Evolutionary conservation across 2,797 vertebrate species (phyloP).

Genomic region (Squalus acanthias): DNA sequence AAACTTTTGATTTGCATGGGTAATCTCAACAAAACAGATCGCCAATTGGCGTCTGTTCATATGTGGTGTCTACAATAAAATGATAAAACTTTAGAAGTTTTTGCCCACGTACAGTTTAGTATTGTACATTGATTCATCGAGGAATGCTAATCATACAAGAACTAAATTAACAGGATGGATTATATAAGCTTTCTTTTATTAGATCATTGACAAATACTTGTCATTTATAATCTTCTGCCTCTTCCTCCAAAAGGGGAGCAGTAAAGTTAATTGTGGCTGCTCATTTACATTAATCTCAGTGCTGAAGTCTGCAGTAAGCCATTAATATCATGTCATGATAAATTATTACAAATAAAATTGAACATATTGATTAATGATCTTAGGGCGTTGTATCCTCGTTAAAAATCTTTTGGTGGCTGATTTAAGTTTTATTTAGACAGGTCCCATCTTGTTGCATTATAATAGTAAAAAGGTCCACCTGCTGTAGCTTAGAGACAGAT

Average conservation of each 20-base stretch:
- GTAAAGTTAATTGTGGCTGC: constrained; percentile 87
- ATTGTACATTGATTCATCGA: not conserved
- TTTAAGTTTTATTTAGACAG: constrained; percentile 68
- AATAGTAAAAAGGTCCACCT: not conserved
- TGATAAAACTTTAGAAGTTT: not conserved
- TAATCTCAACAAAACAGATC: not conserved
- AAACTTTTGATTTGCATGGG: not conserved
- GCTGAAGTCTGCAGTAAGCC: constrained; percentile 84
- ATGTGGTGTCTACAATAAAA: not conserved
- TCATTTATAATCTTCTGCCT: constrained; percentile 86
- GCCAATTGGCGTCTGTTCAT: not conserved
- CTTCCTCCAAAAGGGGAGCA: constrained; percentile 74
- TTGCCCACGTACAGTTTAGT: not conserved
- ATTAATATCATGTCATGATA: constrained; percentile 92
- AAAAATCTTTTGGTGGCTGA: constrained; percentile 75
- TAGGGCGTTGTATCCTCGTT: constrained; percentile 72
- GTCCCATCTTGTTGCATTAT: not conserved
- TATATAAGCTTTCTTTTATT: constrained; percentile 72
- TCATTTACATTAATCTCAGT: constrained; percentile 89
- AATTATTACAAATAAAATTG: constrained; percentile 91
- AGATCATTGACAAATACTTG: constrained; percentile 85
- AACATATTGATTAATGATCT: constrained; percentile 87
- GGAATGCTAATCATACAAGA: constrained; percentile 53
- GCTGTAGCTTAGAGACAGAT: not conserved
- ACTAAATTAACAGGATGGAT: constrained; percentile 70